These are phyloP conservation scores for Dendrocincla fuliginosa DNA, from an alignment of 2,797 vertebrate genomes.

Conservation along the genomic window DNA sequence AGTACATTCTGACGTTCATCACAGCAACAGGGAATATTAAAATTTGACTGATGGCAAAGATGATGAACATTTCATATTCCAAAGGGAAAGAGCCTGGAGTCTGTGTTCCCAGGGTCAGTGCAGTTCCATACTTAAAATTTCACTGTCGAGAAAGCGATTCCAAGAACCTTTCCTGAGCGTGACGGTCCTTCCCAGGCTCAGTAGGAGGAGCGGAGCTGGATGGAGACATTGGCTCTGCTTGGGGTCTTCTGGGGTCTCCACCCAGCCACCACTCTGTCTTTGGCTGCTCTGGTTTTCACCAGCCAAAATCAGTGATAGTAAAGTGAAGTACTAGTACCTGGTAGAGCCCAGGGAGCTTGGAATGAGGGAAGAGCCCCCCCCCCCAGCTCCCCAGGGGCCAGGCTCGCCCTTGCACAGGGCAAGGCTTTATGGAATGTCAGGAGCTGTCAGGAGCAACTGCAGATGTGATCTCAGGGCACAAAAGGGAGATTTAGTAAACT, in stretches of 20 bases:
- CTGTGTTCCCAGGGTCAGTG: slow-evolving; percentile 41
- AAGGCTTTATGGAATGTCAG: background rate
- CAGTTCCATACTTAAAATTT: slow-evolving; percentile 68
- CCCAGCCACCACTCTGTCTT: background rate
- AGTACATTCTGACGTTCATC: slow-evolving; percentile 26
- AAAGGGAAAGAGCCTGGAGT: slow-evolving; percentile 53
- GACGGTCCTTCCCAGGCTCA: background rate
- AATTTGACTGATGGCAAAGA: slow-evolving; percentile 27
- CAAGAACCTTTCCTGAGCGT: slow-evolving; percentile 38
- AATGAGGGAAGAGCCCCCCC: background rate
- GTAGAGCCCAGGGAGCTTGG: background rate
- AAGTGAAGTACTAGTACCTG: background rate
- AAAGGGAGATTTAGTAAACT: background rate
- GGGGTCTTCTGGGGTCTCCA: background rate
- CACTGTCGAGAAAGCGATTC: slow-evolving; percentile 3
- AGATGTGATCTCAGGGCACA: background rate
- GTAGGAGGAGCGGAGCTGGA: background rate
- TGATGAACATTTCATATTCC: background rate
- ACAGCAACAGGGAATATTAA: slow-evolving; percentile 53
- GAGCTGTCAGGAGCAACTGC: background rate
- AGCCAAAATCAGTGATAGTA: fast-evolving
- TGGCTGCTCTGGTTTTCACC: background rate
- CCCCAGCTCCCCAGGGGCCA: background rate
- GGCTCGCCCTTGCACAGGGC: background rate
- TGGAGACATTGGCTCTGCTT: too few relatives aligned